phyloP scores from a whole-genome alignment of 2,888 invertebrate species.

The Bibio marci region DNA sequence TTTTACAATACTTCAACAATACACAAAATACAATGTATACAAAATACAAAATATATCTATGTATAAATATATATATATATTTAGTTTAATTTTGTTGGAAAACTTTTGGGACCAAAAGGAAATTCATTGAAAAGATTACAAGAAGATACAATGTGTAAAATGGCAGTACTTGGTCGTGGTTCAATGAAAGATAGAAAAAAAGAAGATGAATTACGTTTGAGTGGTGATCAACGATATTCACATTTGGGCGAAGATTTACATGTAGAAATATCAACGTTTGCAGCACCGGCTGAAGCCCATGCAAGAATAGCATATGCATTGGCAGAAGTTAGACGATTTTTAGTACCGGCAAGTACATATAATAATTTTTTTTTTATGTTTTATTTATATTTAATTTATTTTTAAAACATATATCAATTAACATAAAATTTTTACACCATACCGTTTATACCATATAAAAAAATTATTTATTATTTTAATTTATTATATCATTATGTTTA shows the following conservation, averaged over 20 bases:
- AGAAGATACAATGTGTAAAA: constrained; percentile 90
- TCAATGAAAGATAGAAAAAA: constrained; percentile 89
- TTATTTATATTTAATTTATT: no score
- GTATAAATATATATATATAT: constrained; percentile 25
- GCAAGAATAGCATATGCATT: constrained; percentile 68
- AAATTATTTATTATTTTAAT: no score
- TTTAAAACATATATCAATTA: no score
- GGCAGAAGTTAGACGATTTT: constrained; percentile 61
- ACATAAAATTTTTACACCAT: no score
- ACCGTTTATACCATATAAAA: no score
- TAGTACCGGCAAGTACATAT: constrained; percentile 50
- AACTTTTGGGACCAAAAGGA: constrained; percentile 83
- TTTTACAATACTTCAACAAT: no score
- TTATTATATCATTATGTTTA: no score
- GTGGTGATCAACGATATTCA: constrained; percentile 83
- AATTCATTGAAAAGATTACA: constrained; percentile 82
- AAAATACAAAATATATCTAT: constrained; percentile 10
- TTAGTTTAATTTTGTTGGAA: constrained; percentile 92
- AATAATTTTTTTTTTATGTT: no score
- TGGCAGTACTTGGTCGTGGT: constrained; percentile 84
- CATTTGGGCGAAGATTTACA: constrained; percentile 84
- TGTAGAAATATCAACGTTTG: constrained; percentile 81
- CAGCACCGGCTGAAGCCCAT: constrained; percentile 80
- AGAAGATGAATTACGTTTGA: constrained; percentile 79
- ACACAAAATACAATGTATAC: no score